Percentiles rank a stretch among this genome's conserved stretches.
Evolutionary conservation across 2,888 invertebrate genomes (phyloP).

Genomic region (Lysandra bellargus): DNA sequence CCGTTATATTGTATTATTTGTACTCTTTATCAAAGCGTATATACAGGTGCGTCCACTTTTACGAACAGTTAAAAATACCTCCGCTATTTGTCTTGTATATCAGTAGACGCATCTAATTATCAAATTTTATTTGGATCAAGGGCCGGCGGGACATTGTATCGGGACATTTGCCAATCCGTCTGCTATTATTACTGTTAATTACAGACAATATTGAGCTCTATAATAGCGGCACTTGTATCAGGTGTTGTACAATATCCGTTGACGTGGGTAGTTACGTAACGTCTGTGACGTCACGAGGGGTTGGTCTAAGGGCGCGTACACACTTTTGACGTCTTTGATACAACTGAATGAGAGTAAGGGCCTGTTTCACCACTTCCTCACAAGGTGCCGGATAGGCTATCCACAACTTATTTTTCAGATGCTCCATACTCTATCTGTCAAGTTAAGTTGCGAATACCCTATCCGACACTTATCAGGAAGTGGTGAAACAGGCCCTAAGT

Average conservation of each 20-base stretch:
- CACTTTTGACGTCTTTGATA: background rate
- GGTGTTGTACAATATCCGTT: conserved; percentile 49
- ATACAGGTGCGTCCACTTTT: background rate
- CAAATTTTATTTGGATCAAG: conserved; percentile 68
- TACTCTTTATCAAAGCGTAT: background rate
- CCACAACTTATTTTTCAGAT: too few relatives aligned
- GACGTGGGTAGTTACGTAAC: conserved; percentile 47
- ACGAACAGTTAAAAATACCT: background rate
- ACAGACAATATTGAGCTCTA: conserved; percentile 48
- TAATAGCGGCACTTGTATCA: conserved; percentile 40
- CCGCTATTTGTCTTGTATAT: background rate
- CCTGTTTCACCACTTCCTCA: too few relatives aligned
- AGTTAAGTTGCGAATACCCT: too few relatives aligned
- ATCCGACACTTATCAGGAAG: too few relatives aligned
- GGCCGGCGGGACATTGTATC: conserved; percentile 63
- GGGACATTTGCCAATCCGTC: conserved; percentile 67
- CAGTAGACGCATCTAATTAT: conserved; percentile 38
- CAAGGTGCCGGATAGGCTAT: too few relatives aligned
- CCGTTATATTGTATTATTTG: too few relatives aligned
- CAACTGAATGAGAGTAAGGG: background rate
- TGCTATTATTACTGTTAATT: conserved; percentile 64
- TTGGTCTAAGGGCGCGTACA: background rate
- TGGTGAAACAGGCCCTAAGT: too few relatives aligned
- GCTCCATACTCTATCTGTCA: too few relatives aligned
- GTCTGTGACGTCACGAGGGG: conserved; percentile 43